These are phyloP conservation scores for Macaca nemestrina DNA, from an alignment of 2,113 vertebrate genomes.

Conservation along the genomic window DNA sequence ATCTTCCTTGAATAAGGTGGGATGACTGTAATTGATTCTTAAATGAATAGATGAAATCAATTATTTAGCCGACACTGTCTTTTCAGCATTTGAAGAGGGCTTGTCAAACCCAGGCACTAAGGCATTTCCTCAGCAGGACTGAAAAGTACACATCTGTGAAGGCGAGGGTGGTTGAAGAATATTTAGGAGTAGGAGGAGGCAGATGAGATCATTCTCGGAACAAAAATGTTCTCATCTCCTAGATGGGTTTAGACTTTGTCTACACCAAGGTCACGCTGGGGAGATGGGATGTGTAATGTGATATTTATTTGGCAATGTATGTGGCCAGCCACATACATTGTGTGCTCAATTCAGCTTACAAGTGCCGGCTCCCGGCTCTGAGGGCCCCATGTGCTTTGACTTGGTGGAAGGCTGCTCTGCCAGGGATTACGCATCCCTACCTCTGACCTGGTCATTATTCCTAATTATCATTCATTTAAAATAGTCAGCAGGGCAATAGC, in stretches of 20 bases:
- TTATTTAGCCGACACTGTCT: slow-evolving; percentile 47
- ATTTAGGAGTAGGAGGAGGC: background rate
- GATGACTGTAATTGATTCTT: background rate
- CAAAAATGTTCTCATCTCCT: background rate
- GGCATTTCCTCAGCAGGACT: background rate
- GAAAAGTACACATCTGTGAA: background rate
- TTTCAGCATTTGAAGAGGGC: slow-evolving; percentile 30
- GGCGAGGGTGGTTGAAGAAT: background rate
- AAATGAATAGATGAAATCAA: slow-evolving; percentile 53
- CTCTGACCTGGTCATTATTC: slow-evolving; percentile 14
- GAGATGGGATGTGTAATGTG: background rate
- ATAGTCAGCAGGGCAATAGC: background rate
- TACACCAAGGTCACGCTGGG: too few species aligned
- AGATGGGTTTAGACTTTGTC: background rate
- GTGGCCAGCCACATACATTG: background rate
- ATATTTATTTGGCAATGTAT: background rate
- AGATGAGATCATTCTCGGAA: background rate
- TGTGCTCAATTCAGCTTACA: background rate
- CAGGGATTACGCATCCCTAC: background rate
- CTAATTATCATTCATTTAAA: background rate
- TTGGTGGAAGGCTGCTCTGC: background rate
- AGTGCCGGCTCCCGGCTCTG: accelerated
- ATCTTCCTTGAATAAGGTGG: background rate
- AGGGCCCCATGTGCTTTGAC: accelerated
- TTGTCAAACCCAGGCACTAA: slow-evolving; percentile 49